Percentiles rank a stretch among this genome's conserved stretches.
Conservation (phyloP, 2,888 invertebrate species). For the Apamea anceps region DNA sequence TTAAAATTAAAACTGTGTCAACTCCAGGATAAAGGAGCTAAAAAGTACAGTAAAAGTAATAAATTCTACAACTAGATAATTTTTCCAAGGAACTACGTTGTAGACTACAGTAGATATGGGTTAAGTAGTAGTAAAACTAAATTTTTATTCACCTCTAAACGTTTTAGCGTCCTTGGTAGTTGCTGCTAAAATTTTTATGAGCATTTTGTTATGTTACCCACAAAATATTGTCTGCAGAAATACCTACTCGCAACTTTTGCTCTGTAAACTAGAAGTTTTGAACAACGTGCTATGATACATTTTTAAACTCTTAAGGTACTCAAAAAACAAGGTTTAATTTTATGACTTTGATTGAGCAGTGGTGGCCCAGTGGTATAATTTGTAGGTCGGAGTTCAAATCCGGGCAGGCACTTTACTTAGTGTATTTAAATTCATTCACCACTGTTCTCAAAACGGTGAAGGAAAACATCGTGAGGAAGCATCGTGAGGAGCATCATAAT, state of each 20-base stretch:
- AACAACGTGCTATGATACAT: neutral
- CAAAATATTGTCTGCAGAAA: slow-evolving; percentile 32
- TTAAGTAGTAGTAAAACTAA: slow-evolving; percentile 23
- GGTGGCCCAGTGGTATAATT: no score
- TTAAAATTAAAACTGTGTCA: neutral
- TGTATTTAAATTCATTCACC: no score
- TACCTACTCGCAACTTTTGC: slow-evolving; percentile 10
- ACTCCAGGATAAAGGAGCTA: neutral
- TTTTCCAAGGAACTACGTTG: neutral
- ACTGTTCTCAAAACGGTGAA: no score
- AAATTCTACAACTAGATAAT: neutral
- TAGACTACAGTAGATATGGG: neutral
- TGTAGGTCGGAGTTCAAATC: no score
- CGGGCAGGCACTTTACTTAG: no score
- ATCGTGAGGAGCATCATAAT: no score
- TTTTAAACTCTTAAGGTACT: neutral
- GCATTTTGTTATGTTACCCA: slow-evolving; percentile 22
- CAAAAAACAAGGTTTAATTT: neutral
- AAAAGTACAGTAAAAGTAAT: no score
- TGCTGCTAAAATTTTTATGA: slow-evolving; percentile 13
- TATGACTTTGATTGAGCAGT: no score
- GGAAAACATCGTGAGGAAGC: no score
- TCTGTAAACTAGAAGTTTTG: slow-evolving; percentile 11
- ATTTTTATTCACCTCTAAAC: slow-evolving; percentile 34
- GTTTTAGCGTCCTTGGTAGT: neutral